Percentiles rank a stretch among this genome's conserved stretches.
Evolutionary conservation across 2,888 invertebrate genomes (phyloP).

Genomic region (Chrysolina haemoptera): DNA sequence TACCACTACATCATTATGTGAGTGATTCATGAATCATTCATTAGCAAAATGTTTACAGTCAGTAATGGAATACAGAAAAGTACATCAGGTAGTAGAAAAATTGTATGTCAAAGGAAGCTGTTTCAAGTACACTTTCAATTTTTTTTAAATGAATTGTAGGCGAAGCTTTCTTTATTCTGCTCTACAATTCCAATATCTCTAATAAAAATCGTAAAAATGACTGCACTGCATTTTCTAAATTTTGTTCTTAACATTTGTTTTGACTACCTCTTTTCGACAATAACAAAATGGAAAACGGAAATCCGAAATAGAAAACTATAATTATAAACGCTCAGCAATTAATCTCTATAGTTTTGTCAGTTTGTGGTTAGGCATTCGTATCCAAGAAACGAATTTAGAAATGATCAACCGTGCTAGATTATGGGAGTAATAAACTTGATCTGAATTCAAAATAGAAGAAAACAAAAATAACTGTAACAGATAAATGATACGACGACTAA

Average conservation of each 20-base stretch:
- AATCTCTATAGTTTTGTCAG: constrained; percentile 36
- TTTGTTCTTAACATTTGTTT: constrained; percentile 11
- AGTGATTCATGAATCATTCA: too few relatives aligned
- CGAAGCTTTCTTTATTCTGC: background rate
- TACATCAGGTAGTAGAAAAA: too few relatives aligned
- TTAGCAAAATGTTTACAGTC: too few relatives aligned
- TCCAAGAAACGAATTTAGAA: constrained; percentile 29
- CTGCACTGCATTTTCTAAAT: background rate
- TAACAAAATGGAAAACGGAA: constrained; percentile 29
- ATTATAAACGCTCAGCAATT: constrained; percentile 32
- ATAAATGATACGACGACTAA: too few relatives aligned
- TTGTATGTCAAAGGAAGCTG: too few relatives aligned
- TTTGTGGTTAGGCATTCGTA: constrained; percentile 34
- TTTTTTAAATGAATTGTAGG: background rate
- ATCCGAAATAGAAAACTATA: constrained; percentile 41
- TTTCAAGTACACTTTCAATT: too few relatives aligned
- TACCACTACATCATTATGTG: too few relatives aligned
- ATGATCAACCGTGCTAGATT: constrained; percentile 25
- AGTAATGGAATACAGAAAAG: too few relatives aligned
- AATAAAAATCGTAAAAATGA: background rate
- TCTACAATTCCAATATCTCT: background rate
- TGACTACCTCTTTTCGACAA: constrained; percentile 32
- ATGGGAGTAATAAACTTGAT: constrained; percentile 25
- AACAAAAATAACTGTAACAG: background rate
- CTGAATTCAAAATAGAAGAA: constrained; percentile 20